Base-by-base conservation (phyloP, 2,888 invertebrate species). In the Apotomis betuletana region DNA sequence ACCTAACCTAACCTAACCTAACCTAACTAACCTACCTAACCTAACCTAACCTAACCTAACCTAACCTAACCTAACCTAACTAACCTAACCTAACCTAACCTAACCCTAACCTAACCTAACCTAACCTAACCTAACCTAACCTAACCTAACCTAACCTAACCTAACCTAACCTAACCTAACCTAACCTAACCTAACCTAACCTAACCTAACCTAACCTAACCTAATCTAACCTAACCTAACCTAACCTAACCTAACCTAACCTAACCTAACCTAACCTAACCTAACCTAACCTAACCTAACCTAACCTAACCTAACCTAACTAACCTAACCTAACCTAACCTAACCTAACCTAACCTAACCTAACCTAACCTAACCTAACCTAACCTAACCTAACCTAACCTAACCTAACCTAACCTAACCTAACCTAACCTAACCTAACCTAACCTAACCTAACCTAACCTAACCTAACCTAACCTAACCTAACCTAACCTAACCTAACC, bases 261-360 rank as follows among this genome's bases (percentile, higher is more conserved):
- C n/a, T 49, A n/a, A 52, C 49, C 59, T 57, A 71, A 71, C 70
- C 65, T 65, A 70, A 65, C 70, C 71, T 67, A 67, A 67, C 71
- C 71, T 61, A 62, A 67, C 67, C 67, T 61, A 61, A 67, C 65
- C 59, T 55, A 70, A 70, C 70, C 65, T 70, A 70, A 70, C 65
- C 67, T 73, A 69, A 69, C 69, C 69, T 73, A 73, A 73, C 73
- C 73, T 73, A 73, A 73, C 73, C 73, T 73, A 69, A n/a, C n/a
- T n/a, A n/a, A n/a, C n/a, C n/a, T n/a, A n/a, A n/a, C n/a, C n/a
- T n/a, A n/a, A n/a, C n/a, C n/a, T n/a, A n/a, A n/a, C n/a, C n/a
- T n/a, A n/a, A n/a, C n/a, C n/a, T n/a, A n/a, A 73, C 73, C 73
- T 73, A 41, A 41, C 41, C 41, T 41, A 41, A 41, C 41, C 41